Evolutionary conservation across 2,113 vertebrate species (phyloP).

Genomic region (Miniopterus natalensis): DNA sequence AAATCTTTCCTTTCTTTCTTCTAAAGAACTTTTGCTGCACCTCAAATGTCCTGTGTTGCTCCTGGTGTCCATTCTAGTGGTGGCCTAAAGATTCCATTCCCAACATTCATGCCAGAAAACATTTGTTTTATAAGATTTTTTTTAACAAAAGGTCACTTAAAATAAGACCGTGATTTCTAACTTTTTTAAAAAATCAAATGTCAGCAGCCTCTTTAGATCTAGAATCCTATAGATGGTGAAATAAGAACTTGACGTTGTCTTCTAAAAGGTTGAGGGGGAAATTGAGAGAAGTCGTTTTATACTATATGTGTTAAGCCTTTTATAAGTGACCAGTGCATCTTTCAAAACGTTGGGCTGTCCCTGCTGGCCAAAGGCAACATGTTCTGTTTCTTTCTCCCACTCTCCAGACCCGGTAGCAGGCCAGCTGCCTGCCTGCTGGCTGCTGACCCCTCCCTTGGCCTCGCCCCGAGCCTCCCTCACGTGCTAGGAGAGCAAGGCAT

Average conservation of each 20-base stretch:
- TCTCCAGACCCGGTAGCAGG: background rate
- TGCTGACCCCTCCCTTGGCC: background rate
- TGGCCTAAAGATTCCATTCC: background rate
- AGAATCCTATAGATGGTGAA: background rate
- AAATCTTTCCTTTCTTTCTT: conserved; percentile 20
- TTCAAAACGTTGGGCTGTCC: background rate
- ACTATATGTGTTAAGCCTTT: background rate
- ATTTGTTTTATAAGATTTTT: background rate
- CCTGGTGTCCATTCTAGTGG: background rate
- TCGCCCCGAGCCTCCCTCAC: background rate
- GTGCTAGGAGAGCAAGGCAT: background rate
- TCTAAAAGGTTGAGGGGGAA: conserved; percentile 8
- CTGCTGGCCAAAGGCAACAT: background rate
- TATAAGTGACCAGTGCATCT: background rate
- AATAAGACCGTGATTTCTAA: conserved; percentile 1
- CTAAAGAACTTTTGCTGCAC: background rate
- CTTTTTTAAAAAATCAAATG: background rate
- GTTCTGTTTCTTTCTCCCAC: background rate
- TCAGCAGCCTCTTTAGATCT: background rate
- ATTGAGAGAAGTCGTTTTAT: conserved; percentile 1
- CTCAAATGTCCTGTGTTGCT: background rate
- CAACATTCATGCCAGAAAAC: background rate
- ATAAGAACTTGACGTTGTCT: background rate
- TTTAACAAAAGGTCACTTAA: background rate
- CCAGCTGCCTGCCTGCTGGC: background rate